These are phyloP conservation scores for Ashinkailepas kermadecensis DNA, from an alignment of 2,888 invertebrate genomes.

Conservation along the genomic window DNA sequence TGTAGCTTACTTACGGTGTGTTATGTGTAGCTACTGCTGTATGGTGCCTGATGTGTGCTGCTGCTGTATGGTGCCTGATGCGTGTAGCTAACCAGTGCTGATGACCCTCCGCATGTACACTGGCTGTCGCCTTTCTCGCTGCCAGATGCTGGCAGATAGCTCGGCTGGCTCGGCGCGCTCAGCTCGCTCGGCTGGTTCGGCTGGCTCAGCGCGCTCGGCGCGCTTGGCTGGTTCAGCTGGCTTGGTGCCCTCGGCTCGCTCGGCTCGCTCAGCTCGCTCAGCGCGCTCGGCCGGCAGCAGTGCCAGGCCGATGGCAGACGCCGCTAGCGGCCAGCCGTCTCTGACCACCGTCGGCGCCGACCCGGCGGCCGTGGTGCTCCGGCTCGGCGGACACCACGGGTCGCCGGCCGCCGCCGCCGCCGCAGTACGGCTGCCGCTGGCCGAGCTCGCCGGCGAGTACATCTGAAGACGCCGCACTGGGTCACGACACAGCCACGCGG, in stretches of 20 bases:
- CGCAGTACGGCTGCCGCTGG: too few relatives aligned
- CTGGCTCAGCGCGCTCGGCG: background rate
- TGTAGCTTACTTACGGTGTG: too few relatives aligned
- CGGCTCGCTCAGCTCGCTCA: background rate
- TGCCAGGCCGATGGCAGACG: background rate
- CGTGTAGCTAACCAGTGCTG: background rate
- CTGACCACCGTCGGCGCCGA: background rate
- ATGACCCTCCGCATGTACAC: background rate
- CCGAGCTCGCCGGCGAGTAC: too few relatives aligned
- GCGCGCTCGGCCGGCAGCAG: background rate
- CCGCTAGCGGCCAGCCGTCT: background rate
- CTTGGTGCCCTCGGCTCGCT: too few relatives aligned
- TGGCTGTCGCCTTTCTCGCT: background rate
- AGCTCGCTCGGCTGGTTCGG: background rate
- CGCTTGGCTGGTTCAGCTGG: background rate
- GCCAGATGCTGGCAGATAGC: background rate
- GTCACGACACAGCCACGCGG: too few relatives aligned
- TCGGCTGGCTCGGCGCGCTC: background rate
- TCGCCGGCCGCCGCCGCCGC: too few relatives aligned
- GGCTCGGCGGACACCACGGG: too few relatives aligned
- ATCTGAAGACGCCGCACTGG: too few relatives aligned
- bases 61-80: background rate
- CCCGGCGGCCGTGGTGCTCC: too few relatives aligned
- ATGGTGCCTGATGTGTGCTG: too few relatives aligned
- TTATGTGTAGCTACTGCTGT: too few relatives aligned